A percentile compares a stretch with the other conserved stretches of the same genome.
Conservation (phyloP, 2,888 invertebrate genomes). For the Coelogynopora nodosa region DNA sequence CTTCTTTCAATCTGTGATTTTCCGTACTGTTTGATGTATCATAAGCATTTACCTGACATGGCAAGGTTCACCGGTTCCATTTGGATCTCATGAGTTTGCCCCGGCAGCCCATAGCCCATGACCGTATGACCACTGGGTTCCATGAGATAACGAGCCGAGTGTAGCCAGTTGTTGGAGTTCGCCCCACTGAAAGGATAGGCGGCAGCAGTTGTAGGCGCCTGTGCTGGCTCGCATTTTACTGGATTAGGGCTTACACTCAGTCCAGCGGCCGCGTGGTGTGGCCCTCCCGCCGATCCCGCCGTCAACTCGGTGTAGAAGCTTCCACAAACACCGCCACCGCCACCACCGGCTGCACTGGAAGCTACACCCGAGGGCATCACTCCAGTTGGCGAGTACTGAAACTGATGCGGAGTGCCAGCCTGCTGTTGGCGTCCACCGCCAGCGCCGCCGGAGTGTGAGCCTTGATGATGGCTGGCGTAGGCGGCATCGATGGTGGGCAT, state of each 20-base stretch:
- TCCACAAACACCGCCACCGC: background rate
- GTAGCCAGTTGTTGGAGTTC: background rate
- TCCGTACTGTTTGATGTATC: too few species aligned
- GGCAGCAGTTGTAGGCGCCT: background rate
- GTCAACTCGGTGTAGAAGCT: background rate
- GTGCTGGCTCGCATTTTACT: background rate
- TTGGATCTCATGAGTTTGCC: background rate
- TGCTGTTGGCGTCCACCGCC: background rate
- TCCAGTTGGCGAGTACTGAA: background rate
- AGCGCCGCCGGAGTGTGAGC: background rate
- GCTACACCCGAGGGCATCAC: background rate
- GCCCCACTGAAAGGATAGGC: background rate
- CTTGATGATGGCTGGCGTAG: background rate
- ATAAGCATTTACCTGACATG: conserved; percentile 30
- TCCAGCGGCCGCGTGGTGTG: background rate
- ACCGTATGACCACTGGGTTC: background rate
- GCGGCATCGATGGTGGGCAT: background rate
- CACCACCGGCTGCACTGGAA: background rate
- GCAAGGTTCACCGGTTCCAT: conserved; percentile 32
- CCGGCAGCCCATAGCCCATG: conserved; percentile 10
- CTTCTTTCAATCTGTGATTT: too few species aligned
- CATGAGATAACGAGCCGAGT: conserved; percentile 9
- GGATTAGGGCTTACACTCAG: background rate
- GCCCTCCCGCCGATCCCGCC: background rate
- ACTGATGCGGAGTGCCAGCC: background rate